Conservation (phyloP, 2,888 invertebrate species). For the Mythimna vitellina region DNA sequence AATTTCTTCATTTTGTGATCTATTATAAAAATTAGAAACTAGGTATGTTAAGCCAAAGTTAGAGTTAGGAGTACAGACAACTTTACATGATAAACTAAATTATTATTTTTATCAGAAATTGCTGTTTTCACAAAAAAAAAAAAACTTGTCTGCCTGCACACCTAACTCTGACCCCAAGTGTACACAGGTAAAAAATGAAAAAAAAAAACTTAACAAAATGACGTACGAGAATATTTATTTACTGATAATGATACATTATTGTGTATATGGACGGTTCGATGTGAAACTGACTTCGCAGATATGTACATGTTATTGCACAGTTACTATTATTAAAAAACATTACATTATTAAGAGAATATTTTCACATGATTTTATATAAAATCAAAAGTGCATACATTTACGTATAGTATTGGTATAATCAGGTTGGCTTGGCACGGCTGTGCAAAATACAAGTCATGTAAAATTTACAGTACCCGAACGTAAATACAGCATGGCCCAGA, state of each 20-base stretch:
- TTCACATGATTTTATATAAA: constrained; percentile 42
- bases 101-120: neutral
- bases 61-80: neutral
- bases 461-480: neutral
- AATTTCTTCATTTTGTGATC: neutral
- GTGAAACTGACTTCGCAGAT: constrained; percentile 56
- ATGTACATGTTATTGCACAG: constrained; percentile 54
- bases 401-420: constrained; percentile 12
- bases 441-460: neutral
- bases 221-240: constrained; percentile 65
- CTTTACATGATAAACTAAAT: neutral
- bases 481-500: neutral
- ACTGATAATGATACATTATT: constrained; percentile 60
- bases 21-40: neutral
- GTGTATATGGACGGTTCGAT: constrained; percentile 64
- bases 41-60: neutral
- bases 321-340: constrained; percentile 25
- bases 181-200: constrained; percentile 40
- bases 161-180: neutral
- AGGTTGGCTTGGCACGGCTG: neutral
- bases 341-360: constrained; percentile 26
- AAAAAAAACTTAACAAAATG: constrained; percentile 53
- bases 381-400: constrained; percentile 19
- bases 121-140: neutral
- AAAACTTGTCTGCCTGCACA: neutral